Evolutionary conservation across 2,797 vertebrate species (phyloP).

Genomic region (Siniperca scherzeri): DNA sequence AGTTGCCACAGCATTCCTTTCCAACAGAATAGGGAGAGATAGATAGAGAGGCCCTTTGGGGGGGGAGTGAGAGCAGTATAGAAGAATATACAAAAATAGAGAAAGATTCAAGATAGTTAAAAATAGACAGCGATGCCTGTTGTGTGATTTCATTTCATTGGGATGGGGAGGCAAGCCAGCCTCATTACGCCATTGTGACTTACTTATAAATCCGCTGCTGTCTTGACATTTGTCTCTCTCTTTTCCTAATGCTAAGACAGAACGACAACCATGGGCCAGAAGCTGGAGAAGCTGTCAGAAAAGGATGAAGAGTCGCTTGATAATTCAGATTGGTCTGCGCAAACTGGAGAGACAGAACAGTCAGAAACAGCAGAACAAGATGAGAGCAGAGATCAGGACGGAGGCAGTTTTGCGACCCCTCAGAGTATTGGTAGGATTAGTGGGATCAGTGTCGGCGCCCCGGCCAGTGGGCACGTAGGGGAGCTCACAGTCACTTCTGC

Average conservation of each 20-base stretch:
- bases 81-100: slow-evolving; percentile 64
- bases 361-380: slow-evolving; percentile 35
- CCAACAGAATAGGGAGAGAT: slow-evolving; percentile 76
- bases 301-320: slow-evolving; percentile 64
- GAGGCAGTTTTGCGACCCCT: slow-evolving; percentile 36
- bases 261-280: slow-evolving; percentile 83
- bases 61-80: slow-evolving; percentile 39
- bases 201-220: slow-evolving; percentile 32
- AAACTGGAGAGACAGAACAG: slow-evolving; percentile 56
- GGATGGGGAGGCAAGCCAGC: slow-evolving; percentile 34
- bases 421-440: slow-evolving; percentile 46
- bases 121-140: slow-evolving; percentile 37
- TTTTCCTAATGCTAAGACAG: slow-evolving; percentile 46
- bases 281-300: slow-evolving; percentile 78
- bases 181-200: slow-evolving; percentile 40
- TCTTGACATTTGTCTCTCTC: slow-evolving; percentile 63
- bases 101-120: slow-evolving; percentile 28
- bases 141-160: slow-evolving; percentile 39
- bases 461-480: slow-evolving; percentile 38
- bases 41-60: slow-evolving; percentile 56
- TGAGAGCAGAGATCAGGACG: slow-evolving; percentile 37
- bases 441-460: slow-evolving; percentile 46
- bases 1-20: slow-evolving; percentile 82
- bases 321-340: slow-evolving; percentile 51
- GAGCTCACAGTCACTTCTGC: slow-evolving; percentile 56